Conservation (phyloP, 2,888 invertebrate species). For the Drosophila crucigera region DNA sequence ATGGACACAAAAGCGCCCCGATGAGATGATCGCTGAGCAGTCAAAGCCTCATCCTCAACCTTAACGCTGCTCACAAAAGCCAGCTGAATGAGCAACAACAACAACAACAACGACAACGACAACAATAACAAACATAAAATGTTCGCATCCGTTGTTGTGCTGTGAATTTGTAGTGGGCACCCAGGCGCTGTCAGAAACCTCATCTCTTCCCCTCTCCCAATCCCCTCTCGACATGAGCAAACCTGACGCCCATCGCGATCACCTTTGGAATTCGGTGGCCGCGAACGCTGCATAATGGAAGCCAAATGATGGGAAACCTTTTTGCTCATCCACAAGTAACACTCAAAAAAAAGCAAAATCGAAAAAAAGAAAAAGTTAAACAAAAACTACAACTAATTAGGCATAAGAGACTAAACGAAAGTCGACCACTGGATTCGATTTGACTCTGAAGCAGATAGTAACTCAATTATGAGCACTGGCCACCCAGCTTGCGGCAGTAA, state of each 20-base stretch:
- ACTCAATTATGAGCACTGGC: constrained; percentile 75
- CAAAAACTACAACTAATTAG: constrained; percentile 72
- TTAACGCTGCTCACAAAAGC: constrained; percentile 27
- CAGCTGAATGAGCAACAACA: constrained; percentile 49
- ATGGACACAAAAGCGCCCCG: constrained; percentile 73
- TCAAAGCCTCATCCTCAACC: constrained; percentile 45
- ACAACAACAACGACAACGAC: constrained; percentile 36
- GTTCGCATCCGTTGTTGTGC: constrained; percentile 61
- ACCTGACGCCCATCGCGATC: constrained; percentile 63
- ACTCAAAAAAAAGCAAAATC: constrained; percentile 13
- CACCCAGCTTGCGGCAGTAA: constrained; percentile 58
- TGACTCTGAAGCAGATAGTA: constrained; percentile 75
- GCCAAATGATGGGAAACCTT: constrained; percentile 82
- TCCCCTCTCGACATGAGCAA: constrained; percentile 15
- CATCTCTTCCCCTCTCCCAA: background rate
- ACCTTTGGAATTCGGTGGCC: constrained; percentile 81
- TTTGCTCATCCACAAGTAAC: constrained; percentile 53
- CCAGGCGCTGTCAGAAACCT: constrained; percentile 60
- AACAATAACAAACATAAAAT: constrained; percentile 29
- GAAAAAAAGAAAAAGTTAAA: constrained; percentile 20
- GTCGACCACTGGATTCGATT: constrained; percentile 64
- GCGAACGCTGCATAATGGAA: constrained; percentile 77
- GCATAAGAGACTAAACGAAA: constrained; percentile 69
- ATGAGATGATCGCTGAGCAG: constrained; percentile 73
- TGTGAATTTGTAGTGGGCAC: constrained; percentile 70